A percentile compares a stretch with the other conserved stretches of the same genome.
These are phyloP conservation scores for Nomada ruficornis DNA, from an alignment of 2,888 invertebrate species.

Conservation along the genomic window DNA sequence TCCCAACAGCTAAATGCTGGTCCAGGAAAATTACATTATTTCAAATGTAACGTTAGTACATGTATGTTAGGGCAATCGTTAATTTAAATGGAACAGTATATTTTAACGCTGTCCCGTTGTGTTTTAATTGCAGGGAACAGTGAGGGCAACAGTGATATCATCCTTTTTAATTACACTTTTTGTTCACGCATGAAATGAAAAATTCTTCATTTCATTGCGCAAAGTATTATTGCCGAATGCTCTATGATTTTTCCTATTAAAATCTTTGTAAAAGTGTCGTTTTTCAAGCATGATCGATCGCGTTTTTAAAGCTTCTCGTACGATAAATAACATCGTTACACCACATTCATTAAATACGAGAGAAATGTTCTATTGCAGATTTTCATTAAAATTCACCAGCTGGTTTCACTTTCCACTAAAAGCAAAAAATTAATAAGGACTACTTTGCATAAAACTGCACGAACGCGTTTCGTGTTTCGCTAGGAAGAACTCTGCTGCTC, in stretches of 20 bases:
- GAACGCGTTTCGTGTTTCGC: slow-evolving; percentile 2
- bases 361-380: slow-evolving; percentile 29
- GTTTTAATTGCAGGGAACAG: too few relatives aligned
- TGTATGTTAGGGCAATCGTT: too few relatives aligned
- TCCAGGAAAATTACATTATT: neutral
- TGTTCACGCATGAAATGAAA: neutral
- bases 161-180: too few relatives aligned
- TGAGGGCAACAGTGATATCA: too few relatives aligned
- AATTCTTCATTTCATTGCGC: neutral
- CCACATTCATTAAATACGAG: slow-evolving; percentile 42
- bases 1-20: neutral
- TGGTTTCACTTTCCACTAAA: slow-evolving; percentile 41
- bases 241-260: neutral
- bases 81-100: too few relatives aligned
- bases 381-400: slow-evolving; percentile 45
- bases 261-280: neutral
- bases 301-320: neutral
- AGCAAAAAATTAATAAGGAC: slow-evolving; percentile 36
- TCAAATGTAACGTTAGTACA: too few relatives aligned
- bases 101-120: too few relatives aligned
- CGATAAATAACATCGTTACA: slow-evolving; percentile 24
- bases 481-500: neutral
- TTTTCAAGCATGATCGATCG: neutral
- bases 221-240: neutral
- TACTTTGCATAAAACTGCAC: slow-evolving; percentile 19